Evolutionary conservation across 1,140 invertebrate genomes (phyloP), one percentile per base, ranked within the genome.

Genomic region (Heliconius hermathena): DNA sequence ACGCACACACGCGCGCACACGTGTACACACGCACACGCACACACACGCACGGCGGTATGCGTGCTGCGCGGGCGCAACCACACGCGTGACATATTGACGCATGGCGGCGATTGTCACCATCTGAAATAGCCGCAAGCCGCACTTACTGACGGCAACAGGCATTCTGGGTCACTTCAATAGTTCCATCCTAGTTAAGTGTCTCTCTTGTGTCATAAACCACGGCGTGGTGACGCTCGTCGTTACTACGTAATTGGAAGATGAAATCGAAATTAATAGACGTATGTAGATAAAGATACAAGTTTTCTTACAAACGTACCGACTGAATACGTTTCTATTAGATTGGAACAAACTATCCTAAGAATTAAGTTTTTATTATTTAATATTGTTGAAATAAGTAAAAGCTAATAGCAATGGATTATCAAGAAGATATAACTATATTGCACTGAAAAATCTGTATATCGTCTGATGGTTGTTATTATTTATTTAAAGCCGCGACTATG

Each of bases 1-100:
- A 29, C 60, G 26, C 60, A 29, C 60, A 66, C 22, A 2, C 11
- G 26, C 22, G 11, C 9, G 22, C 16, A 3, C 46, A 3, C 49
- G 13, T 3, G 22, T 4, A 16, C 46, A 18, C 16, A 18, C 16
- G 6, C 18, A 52, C 49, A 52, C 49, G 16, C 49, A 52, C 49
- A 8, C 49, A 52, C 16, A 20, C 18, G 16, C 22, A 38, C 33
- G 72, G 76, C 76, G 83, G 81, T 66, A 83, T 83, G 83, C 83
- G 57, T 74, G 33, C 36, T 83, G 83, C 83, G 74, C 76, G 33
- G 57, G 33, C 74, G 73, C 73, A 46, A 46, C 74, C 52, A 60
- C 49, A 22, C 74, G 33, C 54, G 54, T 78, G 83, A 84, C 81
- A 82, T 77, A 81, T 84, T 84, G 83, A 84, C 81, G 83, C 83